phyloP scores from a whole-genome alignment of 2,888 invertebrate species.

The Halocaridina rubra region DNA sequence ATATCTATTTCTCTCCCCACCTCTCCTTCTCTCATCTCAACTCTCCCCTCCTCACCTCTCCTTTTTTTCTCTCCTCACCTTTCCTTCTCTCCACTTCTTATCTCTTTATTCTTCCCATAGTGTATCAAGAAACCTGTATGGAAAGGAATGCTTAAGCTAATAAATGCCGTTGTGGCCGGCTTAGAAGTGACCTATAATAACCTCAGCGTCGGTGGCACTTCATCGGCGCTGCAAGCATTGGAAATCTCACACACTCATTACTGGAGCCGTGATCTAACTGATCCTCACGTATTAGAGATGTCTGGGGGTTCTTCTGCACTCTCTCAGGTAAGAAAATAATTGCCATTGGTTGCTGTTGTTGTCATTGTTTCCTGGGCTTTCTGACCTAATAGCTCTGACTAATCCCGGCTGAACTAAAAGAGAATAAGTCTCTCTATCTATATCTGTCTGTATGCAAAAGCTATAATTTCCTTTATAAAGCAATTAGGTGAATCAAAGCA shows the following conservation, averaged over 20 bases:
- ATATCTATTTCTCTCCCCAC: no score
- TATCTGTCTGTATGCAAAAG: no score
- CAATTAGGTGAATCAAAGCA: no score
- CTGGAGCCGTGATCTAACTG: conserved; percentile 86
- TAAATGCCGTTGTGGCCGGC: conserved; percentile 90
- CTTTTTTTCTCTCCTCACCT: neutral
- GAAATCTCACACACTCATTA: conserved; percentile 99
- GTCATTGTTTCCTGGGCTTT: conserved; percentile 15
- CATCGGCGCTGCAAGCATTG: conserved; percentile 94
- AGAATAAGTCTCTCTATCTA: no score
- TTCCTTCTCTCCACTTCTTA: neutral
- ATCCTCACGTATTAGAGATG: conserved; percentile 68
- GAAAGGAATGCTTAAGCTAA: conserved; percentile 95
- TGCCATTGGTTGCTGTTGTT: neutral
- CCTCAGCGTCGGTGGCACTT: conserved; percentile 91
- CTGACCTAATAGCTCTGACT: no score
- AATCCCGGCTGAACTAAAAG: no score
- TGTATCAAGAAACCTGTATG: conserved; percentile 90
- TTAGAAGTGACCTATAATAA: conserved; percentile 92
- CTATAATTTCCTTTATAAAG: no score
- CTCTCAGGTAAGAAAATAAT: conserved; percentile 70
- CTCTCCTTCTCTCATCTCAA: no score
- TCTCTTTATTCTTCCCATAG: no score
- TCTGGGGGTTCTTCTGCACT: conserved; percentile 69
- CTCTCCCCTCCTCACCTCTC: neutral